phyloP scores from a whole-genome alignment of 2,888 invertebrate genomes.

The Parnassius apollo region DNA sequence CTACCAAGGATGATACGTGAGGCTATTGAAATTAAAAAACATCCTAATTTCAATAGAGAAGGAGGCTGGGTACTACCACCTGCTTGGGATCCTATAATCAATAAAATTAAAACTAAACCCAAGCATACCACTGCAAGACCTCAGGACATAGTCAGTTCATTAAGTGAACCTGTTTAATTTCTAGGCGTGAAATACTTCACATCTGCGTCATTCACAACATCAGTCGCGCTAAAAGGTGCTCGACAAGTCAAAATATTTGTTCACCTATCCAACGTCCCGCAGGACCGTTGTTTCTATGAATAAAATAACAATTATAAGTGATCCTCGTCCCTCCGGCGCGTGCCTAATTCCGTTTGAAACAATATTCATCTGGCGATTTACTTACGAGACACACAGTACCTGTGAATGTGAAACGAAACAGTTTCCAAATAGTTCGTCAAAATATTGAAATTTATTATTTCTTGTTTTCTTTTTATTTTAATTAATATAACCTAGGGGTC shows the following conservation, averaged over 20 bases:
- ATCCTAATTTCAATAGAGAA: too few species aligned
- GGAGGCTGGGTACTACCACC: too few species aligned
- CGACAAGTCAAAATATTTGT: conserved; percentile 73
- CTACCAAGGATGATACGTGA: too few species aligned
- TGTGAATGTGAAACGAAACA: not conserved
- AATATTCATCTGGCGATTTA: conserved; percentile 78
- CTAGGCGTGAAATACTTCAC: conserved; percentile 11
- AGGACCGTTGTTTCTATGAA: conserved; percentile 80
- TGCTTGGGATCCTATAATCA: too few species aligned
- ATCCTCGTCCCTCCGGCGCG: conserved; percentile 68
- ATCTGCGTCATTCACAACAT: conserved; percentile 39
- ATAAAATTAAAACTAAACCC: too few species aligned
- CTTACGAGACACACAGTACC: conserved; percentile 47
- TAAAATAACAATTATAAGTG: conserved; percentile 82
- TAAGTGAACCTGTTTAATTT: conserved; percentile 3
- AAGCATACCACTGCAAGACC: too few species aligned
- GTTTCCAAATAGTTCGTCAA: conserved; percentile 3
- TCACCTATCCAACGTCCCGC: conserved; percentile 66
- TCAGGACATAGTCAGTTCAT: too few species aligned
- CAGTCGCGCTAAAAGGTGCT: conserved; percentile 67
- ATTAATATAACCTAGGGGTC: too few species aligned
- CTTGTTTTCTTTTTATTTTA: too few species aligned
- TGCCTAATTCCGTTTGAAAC: conserved; percentile 80
- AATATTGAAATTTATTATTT: too few species aligned
- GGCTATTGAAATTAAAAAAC: too few species aligned